Evolutionary conservation across 2,888 invertebrate genomes (phyloP), one percentile per base, ranked within the genome.

Genomic region (Lissonota sp.): DNA sequence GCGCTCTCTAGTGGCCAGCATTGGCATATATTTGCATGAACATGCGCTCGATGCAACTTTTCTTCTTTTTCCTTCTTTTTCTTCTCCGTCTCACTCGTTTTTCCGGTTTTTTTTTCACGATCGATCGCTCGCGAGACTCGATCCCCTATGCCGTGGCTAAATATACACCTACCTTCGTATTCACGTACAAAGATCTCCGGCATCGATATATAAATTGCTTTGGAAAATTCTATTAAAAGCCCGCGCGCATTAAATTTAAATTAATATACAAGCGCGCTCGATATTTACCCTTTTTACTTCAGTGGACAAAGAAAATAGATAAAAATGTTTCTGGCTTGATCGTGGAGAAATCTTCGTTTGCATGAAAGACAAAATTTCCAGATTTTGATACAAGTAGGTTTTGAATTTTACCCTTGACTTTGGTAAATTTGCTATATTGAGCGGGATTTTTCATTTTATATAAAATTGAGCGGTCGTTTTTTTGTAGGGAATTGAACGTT

Each of bases 11-110:
- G 51, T 10, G 40, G 42, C 63, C 53, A 49, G 44, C 70, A 62
- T 80, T 44, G 64, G 74, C 71, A 76, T 80, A 67, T 64, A 75
- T 73, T 69, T 74, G 64, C 82, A 82, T 76, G 72, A 63, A 77
- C 71, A 71, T 69, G 69, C 72, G 76, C 67, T 76, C 49, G 63
- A 16, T 67, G 60, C 49, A 14, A 49, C 40, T 42, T 63, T 57
- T 63, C 12, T 51, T 71, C 60, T 66, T 55, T 62, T 6, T 46
- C 10, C 12, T 51, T 71, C 60, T 66, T 55, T 62, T 6, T 46
- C 10, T 67, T 26, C 26, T 63, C 8, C 37, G 73, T 80, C 26
- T 26, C 26, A 26, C 26, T 26, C 26, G 26, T 26, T 26, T 26
- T 26, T 3, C 26, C 26, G 26, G 26, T 26, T 26, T 26, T 26